phyloP scores from a whole-genome alignment of 2,888 invertebrate species.

The Hydroisotoma schaefferi region DNA sequence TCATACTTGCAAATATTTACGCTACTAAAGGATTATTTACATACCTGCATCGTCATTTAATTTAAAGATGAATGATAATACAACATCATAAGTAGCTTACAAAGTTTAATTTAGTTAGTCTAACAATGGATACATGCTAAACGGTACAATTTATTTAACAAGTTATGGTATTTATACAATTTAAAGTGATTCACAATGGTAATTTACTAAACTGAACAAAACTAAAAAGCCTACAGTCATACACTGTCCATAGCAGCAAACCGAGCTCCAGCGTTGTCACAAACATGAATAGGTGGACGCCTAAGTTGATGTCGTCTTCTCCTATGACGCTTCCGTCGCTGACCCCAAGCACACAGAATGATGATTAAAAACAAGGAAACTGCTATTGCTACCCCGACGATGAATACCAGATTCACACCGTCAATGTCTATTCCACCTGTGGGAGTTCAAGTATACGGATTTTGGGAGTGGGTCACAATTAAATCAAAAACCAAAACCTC shows the following conservation, averaged over 20 bases:
- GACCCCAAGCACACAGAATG: slow-evolving; percentile 59
- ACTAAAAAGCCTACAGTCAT: slow-evolving; percentile 39
- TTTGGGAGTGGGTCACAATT: background rate
- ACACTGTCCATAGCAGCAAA: slow-evolving; percentile 48
- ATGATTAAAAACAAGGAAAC: slow-evolving; percentile 55
- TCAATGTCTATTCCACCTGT: slow-evolving; percentile 41
- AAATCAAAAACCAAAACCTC: too few relatives aligned
- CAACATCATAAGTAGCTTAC: too few relatives aligned
- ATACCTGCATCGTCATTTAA: too few relatives aligned
- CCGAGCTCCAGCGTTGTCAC: slow-evolving; percentile 59
- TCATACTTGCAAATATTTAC: too few relatives aligned
- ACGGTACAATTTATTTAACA: too few relatives aligned
- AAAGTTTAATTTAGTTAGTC: too few relatives aligned
- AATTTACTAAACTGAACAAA: too few relatives aligned
- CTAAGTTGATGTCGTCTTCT: slow-evolving; percentile 51
- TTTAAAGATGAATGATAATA: too few relatives aligned
- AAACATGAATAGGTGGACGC: slow-evolving; percentile 55
- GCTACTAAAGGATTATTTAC: too few relatives aligned
- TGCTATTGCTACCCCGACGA: slow-evolving; percentile 55
- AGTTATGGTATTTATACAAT: too few relatives aligned
- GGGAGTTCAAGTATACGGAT: background rate
- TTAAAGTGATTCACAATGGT: too few relatives aligned
- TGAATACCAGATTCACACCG: slow-evolving; percentile 52
- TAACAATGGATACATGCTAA: too few relatives aligned
- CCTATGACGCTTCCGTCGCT: slow-evolving; percentile 53